These are phyloP conservation scores for Mobula hypostoma DNA, from an alignment of 2,113 vertebrate genomes.

Conservation along the genomic window DNA sequence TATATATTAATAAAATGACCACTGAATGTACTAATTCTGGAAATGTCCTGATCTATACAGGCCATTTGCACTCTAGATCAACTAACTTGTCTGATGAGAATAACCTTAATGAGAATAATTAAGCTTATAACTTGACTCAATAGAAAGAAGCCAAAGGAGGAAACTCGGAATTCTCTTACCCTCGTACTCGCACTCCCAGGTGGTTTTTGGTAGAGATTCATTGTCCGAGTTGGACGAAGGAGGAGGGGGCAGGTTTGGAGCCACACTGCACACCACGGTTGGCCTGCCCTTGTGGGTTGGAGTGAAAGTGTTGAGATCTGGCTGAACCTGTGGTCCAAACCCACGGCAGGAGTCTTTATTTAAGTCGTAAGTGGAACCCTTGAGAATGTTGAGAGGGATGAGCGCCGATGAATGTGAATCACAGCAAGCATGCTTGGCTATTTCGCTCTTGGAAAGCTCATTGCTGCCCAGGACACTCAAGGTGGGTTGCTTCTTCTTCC, in stretches of 20 bases:
- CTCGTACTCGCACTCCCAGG: slow-evolving; percentile 84
- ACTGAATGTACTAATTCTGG: not conserved
- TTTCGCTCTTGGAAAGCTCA: slow-evolving; percentile 66
- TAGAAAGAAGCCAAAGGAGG: not conserved
- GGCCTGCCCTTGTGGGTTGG: slow-evolving; percentile 55
- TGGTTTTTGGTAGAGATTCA: slow-evolving; percentile 74
- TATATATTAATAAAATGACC: too few species aligned
- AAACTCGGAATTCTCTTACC: slow-evolving; percentile 54
- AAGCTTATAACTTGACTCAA: not conserved
- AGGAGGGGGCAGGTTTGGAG: slow-evolving; percentile 74
- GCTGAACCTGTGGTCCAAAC: slow-evolving; percentile 52
- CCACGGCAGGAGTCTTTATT: slow-evolving; percentile 60
- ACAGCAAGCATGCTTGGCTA: slow-evolving; percentile 66
- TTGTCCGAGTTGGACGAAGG: slow-evolving; percentile 72
- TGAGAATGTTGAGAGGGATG: slow-evolving; percentile 71
- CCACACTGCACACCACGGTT: slow-evolving; percentile 85
- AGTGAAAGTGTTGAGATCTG: slow-evolving; percentile 56
- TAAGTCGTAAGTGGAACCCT: slow-evolving; percentile 57
- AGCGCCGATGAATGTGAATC: slow-evolving; percentile 56
- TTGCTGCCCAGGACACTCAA: slow-evolving; percentile 79
- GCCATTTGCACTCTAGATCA: not conserved
- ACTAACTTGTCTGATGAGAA: not conserved
- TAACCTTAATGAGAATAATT: not conserved
- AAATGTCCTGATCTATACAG: not conserved
- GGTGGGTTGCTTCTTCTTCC: slow-evolving; percentile 66